A percentile compares a stretch with the other conserved stretches of the same genome.
phyloP scores from a whole-genome alignment of 2,888 invertebrate genomes.

The Agriopis aurantiaria region DNA sequence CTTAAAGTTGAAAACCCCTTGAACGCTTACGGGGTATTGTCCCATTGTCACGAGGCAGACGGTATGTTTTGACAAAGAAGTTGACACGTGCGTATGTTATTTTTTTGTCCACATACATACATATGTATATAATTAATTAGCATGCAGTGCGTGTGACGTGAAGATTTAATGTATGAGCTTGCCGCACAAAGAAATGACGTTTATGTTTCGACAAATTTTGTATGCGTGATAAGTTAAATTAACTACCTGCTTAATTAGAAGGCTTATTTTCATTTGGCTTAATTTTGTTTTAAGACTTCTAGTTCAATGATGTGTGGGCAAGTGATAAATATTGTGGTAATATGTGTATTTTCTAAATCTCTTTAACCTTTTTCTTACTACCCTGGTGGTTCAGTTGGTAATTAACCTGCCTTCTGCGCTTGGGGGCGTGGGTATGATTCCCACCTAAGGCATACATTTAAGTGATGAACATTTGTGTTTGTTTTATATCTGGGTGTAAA shows the following conservation, averaged over 20 bases:
- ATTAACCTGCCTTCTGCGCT: too few relatives aligned
- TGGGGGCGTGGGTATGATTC: too few relatives aligned
- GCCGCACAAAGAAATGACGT: slow-evolving; percentile 29
- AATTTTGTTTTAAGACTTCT: neutral
- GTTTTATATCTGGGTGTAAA: too few relatives aligned
- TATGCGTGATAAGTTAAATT: slow-evolving; percentile 28
- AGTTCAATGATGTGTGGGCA: neutral
- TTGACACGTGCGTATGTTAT: slow-evolving; percentile 51
- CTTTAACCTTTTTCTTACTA: too few relatives aligned
- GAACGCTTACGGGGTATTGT: slow-evolving; percentile 12
- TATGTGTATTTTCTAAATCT: too few relatives aligned
- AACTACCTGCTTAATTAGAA: slow-evolving; percentile 23
- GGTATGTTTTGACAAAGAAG: slow-evolving; percentile 57
- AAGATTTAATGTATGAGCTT: slow-evolving; percentile 31
- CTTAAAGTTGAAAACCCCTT: slow-evolving; percentile 18
- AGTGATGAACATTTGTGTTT: too few relatives aligned
- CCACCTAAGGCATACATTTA: too few relatives aligned
- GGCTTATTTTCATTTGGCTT: slow-evolving; percentile 15
- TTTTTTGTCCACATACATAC: slow-evolving; percentile 14
- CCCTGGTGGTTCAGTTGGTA: too few relatives aligned
- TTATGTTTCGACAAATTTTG: slow-evolving; percentile 19
- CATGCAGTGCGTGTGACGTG: slow-evolving; percentile 36
- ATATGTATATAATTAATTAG: slow-evolving; percentile 30
- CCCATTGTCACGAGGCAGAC: slow-evolving; percentile 51
- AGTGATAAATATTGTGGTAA: too few relatives aligned